These are phyloP conservation scores for Tetranychus truncatus DNA, from an alignment of 2,888 invertebrate species.

Conservation along the genomic window DNA sequence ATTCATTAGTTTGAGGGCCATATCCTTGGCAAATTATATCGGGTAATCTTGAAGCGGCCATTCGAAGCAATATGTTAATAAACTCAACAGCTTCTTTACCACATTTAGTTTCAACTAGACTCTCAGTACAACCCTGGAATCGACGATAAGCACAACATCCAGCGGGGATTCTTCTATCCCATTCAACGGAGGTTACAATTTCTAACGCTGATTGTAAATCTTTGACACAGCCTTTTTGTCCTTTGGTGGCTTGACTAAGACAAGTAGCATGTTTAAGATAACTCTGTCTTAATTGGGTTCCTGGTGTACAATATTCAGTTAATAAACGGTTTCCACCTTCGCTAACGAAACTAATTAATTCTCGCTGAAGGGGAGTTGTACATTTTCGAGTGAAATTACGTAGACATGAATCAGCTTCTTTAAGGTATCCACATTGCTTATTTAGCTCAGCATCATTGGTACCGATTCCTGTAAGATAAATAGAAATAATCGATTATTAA, in stretches of 20 bases:
- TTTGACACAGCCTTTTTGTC: slow-evolving; percentile 23
- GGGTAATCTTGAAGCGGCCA: slow-evolving; percentile 26
- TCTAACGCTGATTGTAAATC: slow-evolving; percentile 27
- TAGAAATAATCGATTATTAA: neutral
- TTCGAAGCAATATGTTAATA: slow-evolving; percentile 25
- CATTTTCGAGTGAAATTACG: slow-evolving; percentile 26
- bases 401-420: slow-evolving; percentile 27
- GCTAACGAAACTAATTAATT: slow-evolving; percentile 26
- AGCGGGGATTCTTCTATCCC: slow-evolving; percentile 27
- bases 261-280: slow-evolving; percentile 28
- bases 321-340: slow-evolving; percentile 27
- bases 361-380: slow-evolving; percentile 26
- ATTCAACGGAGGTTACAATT: slow-evolving; percentile 23
- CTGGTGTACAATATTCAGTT: slow-evolving; percentile 27
- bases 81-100: slow-evolving; percentile 27
- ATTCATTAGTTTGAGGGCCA: slow-evolving; percentile 24
- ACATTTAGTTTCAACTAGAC: slow-evolving; percentile 26
- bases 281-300: slow-evolving; percentile 23
- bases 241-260: slow-evolving; percentile 23
- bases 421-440: slow-evolving; percentile 27
- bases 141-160: slow-evolving; percentile 25
- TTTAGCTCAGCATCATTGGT: slow-evolving; percentile 26
- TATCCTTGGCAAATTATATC: slow-evolving; percentile 27
- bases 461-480: slow-evolving; percentile 21
- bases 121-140: slow-evolving; percentile 24